Percentiles rank a stretch among this genome's conserved stretches.
These are phyloP conservation scores for Lucinisca nassula DNA, from an alignment of 2,888 invertebrate genomes.

Conservation along the genomic window DNA sequence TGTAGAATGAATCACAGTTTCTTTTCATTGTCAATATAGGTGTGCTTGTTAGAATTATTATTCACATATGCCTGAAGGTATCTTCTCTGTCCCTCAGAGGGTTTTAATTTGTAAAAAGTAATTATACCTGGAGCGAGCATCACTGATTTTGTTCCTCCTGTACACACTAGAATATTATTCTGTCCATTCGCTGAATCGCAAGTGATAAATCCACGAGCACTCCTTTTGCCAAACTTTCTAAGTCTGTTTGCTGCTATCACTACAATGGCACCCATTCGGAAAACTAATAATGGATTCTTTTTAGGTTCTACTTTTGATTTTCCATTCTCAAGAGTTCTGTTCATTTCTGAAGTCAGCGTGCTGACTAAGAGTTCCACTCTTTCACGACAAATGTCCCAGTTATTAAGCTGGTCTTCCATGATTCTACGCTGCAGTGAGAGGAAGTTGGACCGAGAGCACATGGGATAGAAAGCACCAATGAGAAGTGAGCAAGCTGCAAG, in stretches of 20 bases:
- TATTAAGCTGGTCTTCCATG: constrained; percentile 81
- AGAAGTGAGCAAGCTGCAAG: constrained; percentile 84
- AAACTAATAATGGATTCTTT: constrained; percentile 78
- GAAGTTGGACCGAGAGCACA: constrained; percentile 77
- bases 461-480: constrained; percentile 85
- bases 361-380: constrained; percentile 79
- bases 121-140: neutral
- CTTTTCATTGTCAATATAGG: too few species aligned
- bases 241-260: constrained; percentile 86
- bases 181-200: constrained; percentile 79
- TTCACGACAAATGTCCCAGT: constrained; percentile 82
- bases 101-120: too few species aligned
- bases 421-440: constrained; percentile 81
- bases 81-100: too few species aligned
- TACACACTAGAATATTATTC: constrained; percentile 80
- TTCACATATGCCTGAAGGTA: too few species aligned
- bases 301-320: constrained; percentile 34
- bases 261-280: constrained; percentile 82
- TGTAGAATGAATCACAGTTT: too few species aligned
- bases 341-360: constrained; percentile 77
- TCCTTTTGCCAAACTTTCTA: constrained; percentile 69
- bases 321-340: constrained; percentile 69
- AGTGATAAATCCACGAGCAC: constrained; percentile 80
- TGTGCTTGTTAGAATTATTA: too few species aligned
- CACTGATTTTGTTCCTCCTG: constrained; percentile 74